Percentiles rank a stretch among this genome's conserved stretches.
Conservation (phyloP, 2,888 invertebrate genomes). For the Spialia ferax region DNA sequence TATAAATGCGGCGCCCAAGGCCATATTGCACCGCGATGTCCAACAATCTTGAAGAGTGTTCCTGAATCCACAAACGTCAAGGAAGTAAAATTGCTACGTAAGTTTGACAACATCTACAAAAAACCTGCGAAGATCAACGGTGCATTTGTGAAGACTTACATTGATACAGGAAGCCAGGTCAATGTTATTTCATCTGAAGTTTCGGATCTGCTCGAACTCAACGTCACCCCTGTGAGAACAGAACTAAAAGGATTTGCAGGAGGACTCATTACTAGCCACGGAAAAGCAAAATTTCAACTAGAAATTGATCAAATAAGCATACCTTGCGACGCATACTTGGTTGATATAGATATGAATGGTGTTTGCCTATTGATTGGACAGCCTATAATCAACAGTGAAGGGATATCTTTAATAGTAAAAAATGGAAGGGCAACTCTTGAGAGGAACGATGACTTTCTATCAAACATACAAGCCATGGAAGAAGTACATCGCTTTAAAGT, state of each 20-base stretch:
- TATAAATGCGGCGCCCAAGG: slow-evolving; percentile 46
- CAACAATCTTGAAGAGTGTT: background rate
- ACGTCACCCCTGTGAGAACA: slow-evolving; percentile 25
- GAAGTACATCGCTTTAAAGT: slow-evolving; percentile 41
- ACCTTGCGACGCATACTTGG: slow-evolving; percentile 39
- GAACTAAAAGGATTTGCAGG: slow-evolving; percentile 45
- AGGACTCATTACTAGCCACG: slow-evolving; percentile 25
- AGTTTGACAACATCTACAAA: slow-evolving; percentile 43
- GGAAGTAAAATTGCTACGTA: slow-evolving; percentile 44
- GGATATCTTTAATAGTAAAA: slow-evolving; percentile 38
- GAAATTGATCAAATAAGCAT: slow-evolving; percentile 42
- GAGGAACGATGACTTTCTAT: background rate
- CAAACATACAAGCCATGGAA: slow-evolving; percentile 29
- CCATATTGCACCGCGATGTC: slow-evolving; percentile 44
- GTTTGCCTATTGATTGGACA: slow-evolving; percentile 47
- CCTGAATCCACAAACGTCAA: slow-evolving; percentile 18
- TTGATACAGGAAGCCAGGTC: slow-evolving; percentile 44
- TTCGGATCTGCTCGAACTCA: background rate
- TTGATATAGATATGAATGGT: slow-evolving; percentile 42
- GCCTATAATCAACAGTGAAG: slow-evolving; percentile 46
- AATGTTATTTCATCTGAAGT: slow-evolving; percentile 36
- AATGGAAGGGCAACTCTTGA: slow-evolving; percentile 36
- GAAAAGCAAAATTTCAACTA: slow-evolving; percentile 44
- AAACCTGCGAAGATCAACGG: slow-evolving; percentile 38
- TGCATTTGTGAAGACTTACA: slow-evolving; percentile 36